A percentile compares a stretch with the other conserved stretches of the same genome.
Evolutionary conservation across 1,140 invertebrate species (phyloP).

Genomic region (Drosophila mayri): DNA sequence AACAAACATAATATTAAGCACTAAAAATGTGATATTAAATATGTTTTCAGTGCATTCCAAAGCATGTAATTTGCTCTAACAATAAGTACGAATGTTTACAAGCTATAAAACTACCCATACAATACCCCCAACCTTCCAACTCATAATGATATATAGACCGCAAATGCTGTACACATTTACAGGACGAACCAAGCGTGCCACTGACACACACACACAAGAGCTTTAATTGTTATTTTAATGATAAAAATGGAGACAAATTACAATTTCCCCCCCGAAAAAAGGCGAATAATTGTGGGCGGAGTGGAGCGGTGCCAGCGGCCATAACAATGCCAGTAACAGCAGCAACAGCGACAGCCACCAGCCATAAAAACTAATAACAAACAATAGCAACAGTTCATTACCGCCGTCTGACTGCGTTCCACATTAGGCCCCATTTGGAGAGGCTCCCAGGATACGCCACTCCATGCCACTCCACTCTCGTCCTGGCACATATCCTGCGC

Average conservation of each 20-base stretch:
- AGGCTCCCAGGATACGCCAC: conserved; percentile 16
- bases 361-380: conserved; percentile 81
- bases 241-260: conserved; percentile 83
- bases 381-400: conserved; percentile 83
- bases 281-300: conserved; percentile 27
- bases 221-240: conserved; percentile 84
- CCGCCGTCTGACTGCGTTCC: conserved; percentile 22
- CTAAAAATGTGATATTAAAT: not conserved
- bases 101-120: conserved; percentile 76
- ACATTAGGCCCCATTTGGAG: conserved; percentile 58
- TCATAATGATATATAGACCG: conserved; percentile 73
- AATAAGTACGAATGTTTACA: conserved; percentile 80
- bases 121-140: conserved; percentile 26
- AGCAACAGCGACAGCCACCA: conserved; percentile 27
- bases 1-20: not conserved
- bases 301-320: conserved; percentile 17
- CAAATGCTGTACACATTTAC: conserved; percentile 75
- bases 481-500: conserved; percentile 23
- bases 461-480: not conserved
- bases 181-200: conserved; percentile 11
- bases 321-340: conserved; percentile 19
- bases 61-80: conserved; percentile 62
- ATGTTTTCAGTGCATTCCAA: not conserved
- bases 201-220: conserved; percentile 53
- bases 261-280: conserved; percentile 38